A percentile compares a stretch with the other conserved stretches of the same genome.
phyloP scores from a whole-genome alignment of 2,888 invertebrate genomes.

The Lithophane semibrunnea region DNA sequence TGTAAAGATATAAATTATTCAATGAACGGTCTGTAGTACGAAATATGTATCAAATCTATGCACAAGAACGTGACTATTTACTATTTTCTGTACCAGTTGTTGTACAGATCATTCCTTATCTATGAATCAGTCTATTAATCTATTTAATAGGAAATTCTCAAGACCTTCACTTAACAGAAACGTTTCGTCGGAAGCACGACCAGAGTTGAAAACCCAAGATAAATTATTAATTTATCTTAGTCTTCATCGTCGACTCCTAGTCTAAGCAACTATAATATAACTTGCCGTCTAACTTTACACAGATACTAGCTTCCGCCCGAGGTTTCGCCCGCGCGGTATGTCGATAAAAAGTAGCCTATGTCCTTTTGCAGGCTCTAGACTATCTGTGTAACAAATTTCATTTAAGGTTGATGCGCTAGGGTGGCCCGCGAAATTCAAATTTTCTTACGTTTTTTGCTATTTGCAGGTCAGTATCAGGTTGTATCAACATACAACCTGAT shows the following conservation, averaged over 20 bases:
- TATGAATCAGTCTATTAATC: slow-evolving; percentile 53
- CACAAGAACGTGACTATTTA: slow-evolving; percentile 62
- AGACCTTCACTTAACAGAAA: slow-evolving; percentile 29
- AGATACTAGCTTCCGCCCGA: too few species aligned
- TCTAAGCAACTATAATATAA: not conserved
- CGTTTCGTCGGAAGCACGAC: slow-evolving; percentile 5
- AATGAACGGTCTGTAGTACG: slow-evolving; percentile 10
- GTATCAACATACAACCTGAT: too few species aligned
- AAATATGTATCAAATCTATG: slow-evolving; percentile 1
- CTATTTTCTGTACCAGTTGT: slow-evolving; percentile 37
- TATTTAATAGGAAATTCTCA: slow-evolving; percentile 50
- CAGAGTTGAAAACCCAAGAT: slow-evolving; percentile 17
- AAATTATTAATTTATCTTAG: not conserved
- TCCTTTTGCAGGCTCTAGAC: too few species aligned
- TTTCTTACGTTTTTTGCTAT: too few species aligned
- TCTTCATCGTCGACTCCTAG: not conserved
- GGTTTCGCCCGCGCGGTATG: too few species aligned
- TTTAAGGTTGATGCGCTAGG: too few species aligned
- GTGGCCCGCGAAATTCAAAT: too few species aligned
- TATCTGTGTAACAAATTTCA: too few species aligned
- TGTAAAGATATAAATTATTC: not conserved
- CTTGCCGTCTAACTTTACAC: not conserved
- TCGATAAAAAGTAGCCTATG: too few species aligned
- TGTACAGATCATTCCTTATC: slow-evolving; percentile 48
- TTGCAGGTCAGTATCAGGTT: too few species aligned